These are phyloP conservation scores for honey bee (Apis mellifera) DNA, from an alignment of 1,140 invertebrate genomes.

Conservation along the genomic window DNA sequence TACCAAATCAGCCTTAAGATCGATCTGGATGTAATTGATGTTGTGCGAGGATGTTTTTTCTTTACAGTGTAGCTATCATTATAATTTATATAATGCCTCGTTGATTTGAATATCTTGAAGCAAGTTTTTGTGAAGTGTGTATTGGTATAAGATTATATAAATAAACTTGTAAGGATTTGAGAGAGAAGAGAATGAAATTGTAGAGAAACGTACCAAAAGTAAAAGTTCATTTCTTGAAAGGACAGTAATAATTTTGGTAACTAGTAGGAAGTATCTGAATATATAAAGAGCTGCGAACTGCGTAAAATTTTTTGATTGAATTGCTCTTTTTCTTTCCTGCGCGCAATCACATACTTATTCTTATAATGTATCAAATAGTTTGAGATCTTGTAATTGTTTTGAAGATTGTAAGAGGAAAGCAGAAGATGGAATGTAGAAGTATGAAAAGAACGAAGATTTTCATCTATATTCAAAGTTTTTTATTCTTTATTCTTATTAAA, in stretches of 20 bases:
- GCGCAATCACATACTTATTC: slow-evolving; percentile 37
- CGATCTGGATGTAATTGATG: slow-evolving; percentile 48
- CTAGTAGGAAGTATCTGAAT: not conserved
- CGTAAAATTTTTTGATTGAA: slow-evolving; percentile 9
- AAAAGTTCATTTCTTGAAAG: not conserved
- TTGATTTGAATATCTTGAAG: slow-evolving; percentile 26
- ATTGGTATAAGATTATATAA: slow-evolving; percentile 14
- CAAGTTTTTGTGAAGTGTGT: slow-evolving; percentile 23
- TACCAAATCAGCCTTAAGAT: slow-evolving; percentile 72
- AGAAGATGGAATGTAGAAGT: slow-evolving; percentile 19
- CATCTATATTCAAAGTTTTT: not conserved
- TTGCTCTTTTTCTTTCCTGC: slow-evolving; percentile 17
- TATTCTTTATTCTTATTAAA: not conserved
- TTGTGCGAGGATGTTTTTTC: slow-evolving; percentile 40
- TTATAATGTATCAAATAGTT: slow-evolving; percentile 4
- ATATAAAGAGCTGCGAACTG: not conserved
- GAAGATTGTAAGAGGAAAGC: slow-evolving; percentile 50
- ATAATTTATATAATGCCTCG: slow-evolving; percentile 33
- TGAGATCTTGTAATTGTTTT: slow-evolving; percentile 1
- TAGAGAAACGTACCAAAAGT: slow-evolving; percentile 30
- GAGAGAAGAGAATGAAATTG: slow-evolving; percentile 6
- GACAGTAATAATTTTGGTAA: slow-evolving; percentile 22
- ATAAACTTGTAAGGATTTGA: slow-evolving; percentile 17
- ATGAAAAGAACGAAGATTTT: not conserved
- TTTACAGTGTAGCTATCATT: slow-evolving; percentile 28